Percentiles rank a stretch among this genome's conserved stretches.
These are phyloP conservation scores for Rhinichthys klamathensis DNA, from an alignment of 2,113 vertebrate species.

Conservation along the genomic window DNA sequence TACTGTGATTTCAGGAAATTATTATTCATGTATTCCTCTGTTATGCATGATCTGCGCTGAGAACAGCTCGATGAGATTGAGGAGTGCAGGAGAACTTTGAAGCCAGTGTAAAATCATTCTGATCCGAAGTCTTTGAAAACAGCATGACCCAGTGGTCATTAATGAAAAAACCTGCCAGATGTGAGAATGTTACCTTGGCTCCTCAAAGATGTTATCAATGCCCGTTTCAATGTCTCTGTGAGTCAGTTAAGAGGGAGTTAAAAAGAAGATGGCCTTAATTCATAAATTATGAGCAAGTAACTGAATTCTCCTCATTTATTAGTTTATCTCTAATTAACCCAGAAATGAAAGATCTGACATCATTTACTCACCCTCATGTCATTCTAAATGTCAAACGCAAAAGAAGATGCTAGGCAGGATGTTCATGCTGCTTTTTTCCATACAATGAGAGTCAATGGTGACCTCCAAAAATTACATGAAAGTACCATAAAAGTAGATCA, in stretches of 20 bases:
- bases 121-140: constrained; percentile 38
- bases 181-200: constrained; percentile 58
- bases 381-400: background rate
- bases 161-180: constrained; percentile 13
- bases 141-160: constrained; percentile 17
- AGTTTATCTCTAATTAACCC: background rate
- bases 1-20: constrained; percentile 38
- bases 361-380: background rate
- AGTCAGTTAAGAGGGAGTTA: constrained; percentile 33
- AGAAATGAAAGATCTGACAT: constrained; percentile 6
- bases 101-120: constrained; percentile 33
- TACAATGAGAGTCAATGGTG: background rate
- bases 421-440: background rate
- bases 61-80: constrained; percentile 21
- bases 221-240: constrained; percentile 51
- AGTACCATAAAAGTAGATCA: background rate
- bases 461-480: background rate
- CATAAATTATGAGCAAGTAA: background rate
- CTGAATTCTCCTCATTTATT: background rate
- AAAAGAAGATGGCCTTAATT: constrained; percentile 7
- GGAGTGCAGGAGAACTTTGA: constrained; percentile 17
- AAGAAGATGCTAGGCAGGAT: background rate
- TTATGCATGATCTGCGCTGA: constrained; percentile 52
- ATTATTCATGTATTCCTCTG: constrained; percentile 45
- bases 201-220: constrained; percentile 53